A percentile compares a stretch with the other conserved stretches of the same genome.
Evolutionary conservation across 2,113 vertebrate species (phyloP).

Genomic region (Leptobrachium ailaonicum): DNA sequence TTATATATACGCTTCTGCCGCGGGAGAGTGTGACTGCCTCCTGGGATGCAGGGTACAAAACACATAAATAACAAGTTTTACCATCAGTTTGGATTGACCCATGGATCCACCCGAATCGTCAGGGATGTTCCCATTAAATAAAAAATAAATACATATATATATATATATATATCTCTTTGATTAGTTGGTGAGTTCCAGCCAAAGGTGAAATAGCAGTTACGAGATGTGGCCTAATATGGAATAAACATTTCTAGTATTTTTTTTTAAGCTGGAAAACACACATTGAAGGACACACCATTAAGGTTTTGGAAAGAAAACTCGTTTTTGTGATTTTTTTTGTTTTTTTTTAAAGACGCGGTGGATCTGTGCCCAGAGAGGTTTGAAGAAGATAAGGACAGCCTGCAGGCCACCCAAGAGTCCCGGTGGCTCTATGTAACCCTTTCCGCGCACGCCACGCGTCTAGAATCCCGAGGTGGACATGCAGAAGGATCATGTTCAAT

Average conservation of each 20-base stretch:
- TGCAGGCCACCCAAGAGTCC: slow-evolving; percentile 6
- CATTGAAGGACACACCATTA: not conserved
- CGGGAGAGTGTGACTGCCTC: too few species aligned
- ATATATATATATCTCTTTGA: not conserved
- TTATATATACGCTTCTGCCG: too few species aligned
- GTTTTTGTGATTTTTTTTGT: not conserved
- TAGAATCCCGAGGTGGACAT: too few species aligned
- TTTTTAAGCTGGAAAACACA: slow-evolving; percentile 1
- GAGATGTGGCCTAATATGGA: slow-evolving; percentile 32
- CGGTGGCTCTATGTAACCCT: not conserved
- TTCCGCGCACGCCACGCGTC: not conserved
- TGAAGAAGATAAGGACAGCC: not conserved
- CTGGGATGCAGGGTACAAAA: not conserved
- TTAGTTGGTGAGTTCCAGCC: not conserved
- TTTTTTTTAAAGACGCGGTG: slow-evolving; percentile 12
- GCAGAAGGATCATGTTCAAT: too few species aligned
- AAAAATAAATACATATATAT: not conserved
- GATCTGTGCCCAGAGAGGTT: slow-evolving; percentile 22
- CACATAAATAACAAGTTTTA: slow-evolving; percentile 18
- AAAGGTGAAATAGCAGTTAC: not conserved
- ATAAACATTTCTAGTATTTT: slow-evolving; percentile 22
- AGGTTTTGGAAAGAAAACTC: slow-evolving; percentile 2
- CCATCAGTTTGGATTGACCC: not conserved
- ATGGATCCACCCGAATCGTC: slow-evolving; percentile 23
- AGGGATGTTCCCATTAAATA: slow-evolving; percentile 31